Percentiles rank a stretch among this genome's conserved stretches.
Conservation (phyloP, 92 coral and sea anemone genomes). For the Siderastrea radians region DNA sequence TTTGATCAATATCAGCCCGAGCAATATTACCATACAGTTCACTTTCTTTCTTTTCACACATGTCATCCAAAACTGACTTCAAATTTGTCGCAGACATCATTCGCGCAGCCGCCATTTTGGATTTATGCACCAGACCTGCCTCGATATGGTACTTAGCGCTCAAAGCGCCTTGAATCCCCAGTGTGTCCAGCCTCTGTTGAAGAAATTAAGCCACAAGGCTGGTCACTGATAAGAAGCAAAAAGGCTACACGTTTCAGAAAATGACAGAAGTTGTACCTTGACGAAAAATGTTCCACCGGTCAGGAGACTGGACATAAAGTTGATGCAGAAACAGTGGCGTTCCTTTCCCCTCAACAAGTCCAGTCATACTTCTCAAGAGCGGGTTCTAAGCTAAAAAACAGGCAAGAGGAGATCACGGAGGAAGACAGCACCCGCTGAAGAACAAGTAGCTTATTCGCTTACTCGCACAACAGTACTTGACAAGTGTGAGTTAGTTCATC, state of each 20-base stretch:
- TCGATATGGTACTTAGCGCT: constrained; percentile 45
- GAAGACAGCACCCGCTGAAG: too few species aligned
- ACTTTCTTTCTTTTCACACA: constrained; percentile 39
- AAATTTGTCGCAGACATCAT: constrained; percentile 51
- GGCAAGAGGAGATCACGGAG: too few species aligned
- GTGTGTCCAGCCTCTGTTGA: neutral
- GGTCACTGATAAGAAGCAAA: neutral
- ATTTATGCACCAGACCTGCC: constrained; percentile 28
- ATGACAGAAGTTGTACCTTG: neutral
- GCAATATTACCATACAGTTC: constrained; percentile 49
- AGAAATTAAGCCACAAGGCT: constrained; percentile 2
- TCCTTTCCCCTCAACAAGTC: too few species aligned
- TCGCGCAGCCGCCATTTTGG: constrained; percentile 25
- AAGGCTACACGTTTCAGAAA: neutral
- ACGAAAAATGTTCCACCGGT: neutral
- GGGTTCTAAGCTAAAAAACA: too few species aligned
- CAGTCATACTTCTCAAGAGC: too few species aligned
- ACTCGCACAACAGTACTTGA: too few species aligned
- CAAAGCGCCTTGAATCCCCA: neutral
- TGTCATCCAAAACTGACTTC: constrained; percentile 56
- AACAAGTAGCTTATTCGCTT: too few species aligned
- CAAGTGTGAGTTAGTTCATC: too few species aligned
- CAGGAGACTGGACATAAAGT: too few species aligned
- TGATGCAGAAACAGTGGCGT: too few species aligned
- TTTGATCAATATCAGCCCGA: neutral